Base-by-base conservation (phyloP, 2,113 vertebrate genomes). In the Buteo buteo region DNA sequence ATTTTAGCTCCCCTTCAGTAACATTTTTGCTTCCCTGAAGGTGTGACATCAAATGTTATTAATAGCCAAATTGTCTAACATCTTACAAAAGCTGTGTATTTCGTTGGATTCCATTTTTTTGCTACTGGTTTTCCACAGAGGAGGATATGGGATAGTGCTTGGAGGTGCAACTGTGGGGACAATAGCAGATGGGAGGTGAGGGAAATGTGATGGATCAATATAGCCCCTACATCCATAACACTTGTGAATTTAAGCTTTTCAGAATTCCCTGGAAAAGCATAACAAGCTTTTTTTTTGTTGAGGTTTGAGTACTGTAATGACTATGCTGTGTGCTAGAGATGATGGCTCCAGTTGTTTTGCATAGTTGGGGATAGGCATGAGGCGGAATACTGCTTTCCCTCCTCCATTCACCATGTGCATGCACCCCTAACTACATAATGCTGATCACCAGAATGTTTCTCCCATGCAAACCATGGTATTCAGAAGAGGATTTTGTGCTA, bases 1-100 rank as follows among this genome's bases (percentile, higher is more conserved):
- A 69, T 85, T 88, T 91, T 88, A 90, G 13, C 20, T 84, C 50
- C 47, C 61, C 44, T 78, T 83, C 64, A 59, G 72, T 9, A 84
- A 36, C 10, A 25, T 71, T 90, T 95, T 85, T 86, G 9, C 57
- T 78, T 92, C 73, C 65, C 88, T 69, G 70, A 84, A 93, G 55
- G 42, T 73, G n/a, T 93, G 72, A 86, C 2, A 1, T 90, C 86
- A 93, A 86, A 34, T 61, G 65, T 88, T 88, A 65, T 81, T 92
- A 94, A 92, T 74, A 93, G 55, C 44, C 73, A 91, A 59, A 88
- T 72, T 71, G 40, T 79, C 54, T 86, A 76, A 31, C 32, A 14
- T 84, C 59, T 59, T 74, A 44, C 52, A 81, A 82, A 90, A 88
- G 16, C 65, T 55, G 19, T 26, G 16, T 52, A 61, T 90, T 84